Evolutionary conservation across 2,113 vertebrate species (phyloP).

Genomic region (Megalops atlanticus): DNA sequence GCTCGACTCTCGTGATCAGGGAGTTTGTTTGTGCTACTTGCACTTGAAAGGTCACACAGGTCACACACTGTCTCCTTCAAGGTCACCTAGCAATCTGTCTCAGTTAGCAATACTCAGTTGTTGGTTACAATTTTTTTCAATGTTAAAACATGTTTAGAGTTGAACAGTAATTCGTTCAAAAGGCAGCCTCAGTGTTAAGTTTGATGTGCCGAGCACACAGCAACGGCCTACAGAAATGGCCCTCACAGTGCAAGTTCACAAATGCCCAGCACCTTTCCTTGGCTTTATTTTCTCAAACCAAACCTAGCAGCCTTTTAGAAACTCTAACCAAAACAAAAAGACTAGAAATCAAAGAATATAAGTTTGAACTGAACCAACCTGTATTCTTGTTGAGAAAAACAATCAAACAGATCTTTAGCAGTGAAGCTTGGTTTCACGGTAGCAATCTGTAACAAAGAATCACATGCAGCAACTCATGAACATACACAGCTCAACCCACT

Average conservation of each 20-base stretch:
- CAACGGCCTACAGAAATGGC: too few species aligned
- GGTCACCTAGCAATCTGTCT: too few species aligned
- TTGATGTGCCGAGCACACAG: too few species aligned
- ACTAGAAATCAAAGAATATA: not conserved
- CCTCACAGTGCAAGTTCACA: too few species aligned
- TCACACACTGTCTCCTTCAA: not conserved
- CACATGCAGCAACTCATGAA: conserved; percentile 27
- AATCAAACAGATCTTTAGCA: conserved; percentile 79
- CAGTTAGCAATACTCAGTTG: too few species aligned
- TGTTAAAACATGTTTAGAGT: too few species aligned
- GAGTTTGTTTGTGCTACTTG: not conserved
- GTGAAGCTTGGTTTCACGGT: conserved; percentile 66
- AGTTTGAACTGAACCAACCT: conserved; percentile 66
- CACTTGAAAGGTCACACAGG: not conserved
- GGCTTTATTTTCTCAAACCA: not conserved
- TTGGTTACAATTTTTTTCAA: too few species aligned
- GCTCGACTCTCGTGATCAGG: not conserved
- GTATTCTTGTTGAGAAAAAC: conserved; percentile 80
- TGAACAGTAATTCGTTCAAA: too few species aligned
- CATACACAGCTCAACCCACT: not conserved
- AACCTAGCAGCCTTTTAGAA: not conserved
- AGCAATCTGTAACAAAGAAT: conserved; percentile 72
- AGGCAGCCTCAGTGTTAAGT: too few species aligned
- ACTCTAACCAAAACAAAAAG: too few species aligned
- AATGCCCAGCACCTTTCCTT: not conserved